Percentiles rank a stretch among this genome's conserved stretches.
Conservation (phyloP, 1,140 invertebrate genomes). For the Bombyx mori region DNA sequence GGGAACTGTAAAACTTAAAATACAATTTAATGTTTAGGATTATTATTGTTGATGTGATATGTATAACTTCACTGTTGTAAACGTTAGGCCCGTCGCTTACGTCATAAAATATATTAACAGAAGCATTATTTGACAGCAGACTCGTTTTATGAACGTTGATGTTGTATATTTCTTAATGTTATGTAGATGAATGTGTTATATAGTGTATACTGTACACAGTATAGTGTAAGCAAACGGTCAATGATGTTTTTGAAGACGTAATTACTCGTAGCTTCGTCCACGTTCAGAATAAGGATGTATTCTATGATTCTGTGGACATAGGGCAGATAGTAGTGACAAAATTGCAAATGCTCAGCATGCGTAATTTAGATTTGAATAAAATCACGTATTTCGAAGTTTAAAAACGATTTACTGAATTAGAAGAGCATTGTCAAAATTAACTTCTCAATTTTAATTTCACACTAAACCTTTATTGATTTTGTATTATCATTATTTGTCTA, state of each 20-base stretch:
- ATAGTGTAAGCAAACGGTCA: no score
- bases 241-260: no score
- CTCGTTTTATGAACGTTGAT: neutral
- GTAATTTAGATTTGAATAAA: neutral
- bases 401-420: no score
- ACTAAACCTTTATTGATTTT: no score
- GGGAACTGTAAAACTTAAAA: constrained; percentile 37
- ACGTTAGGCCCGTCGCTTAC: constrained; percentile 19
- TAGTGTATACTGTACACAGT: no score
- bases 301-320: no score
- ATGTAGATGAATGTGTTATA: neutral
- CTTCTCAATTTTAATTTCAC: no score
- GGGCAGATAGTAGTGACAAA: no score
- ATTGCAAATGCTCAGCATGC: neutral
- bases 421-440: no score
- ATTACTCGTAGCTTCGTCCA: no score
- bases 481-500: no score
- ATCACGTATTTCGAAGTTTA: neutral
- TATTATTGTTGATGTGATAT: constrained; percentile 54
- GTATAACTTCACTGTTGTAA: constrained; percentile 43
- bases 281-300: no score
- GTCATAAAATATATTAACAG: neutral
- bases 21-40: constrained; percentile 47
- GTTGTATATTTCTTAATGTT: neutral
- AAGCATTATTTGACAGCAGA: neutral